Evolutionary conservation across 2,888 invertebrate species (phyloP), one percentile per base, ranked within the genome.

Genomic region (Himalopsyche anomala): DNA sequence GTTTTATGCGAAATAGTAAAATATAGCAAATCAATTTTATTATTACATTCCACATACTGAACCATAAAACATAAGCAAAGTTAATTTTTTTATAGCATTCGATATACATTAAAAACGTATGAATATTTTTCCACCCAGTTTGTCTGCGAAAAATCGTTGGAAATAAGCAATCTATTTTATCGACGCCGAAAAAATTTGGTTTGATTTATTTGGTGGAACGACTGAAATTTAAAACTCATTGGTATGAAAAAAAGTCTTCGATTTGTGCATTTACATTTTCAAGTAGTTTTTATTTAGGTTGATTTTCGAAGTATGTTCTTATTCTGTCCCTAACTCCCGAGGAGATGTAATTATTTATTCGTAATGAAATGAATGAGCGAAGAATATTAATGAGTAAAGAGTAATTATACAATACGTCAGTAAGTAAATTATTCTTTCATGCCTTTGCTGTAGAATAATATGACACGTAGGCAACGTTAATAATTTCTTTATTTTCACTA

Each of bases 141-240:
- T 2, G 38, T 11, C 28, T 5, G 36, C 36, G 38, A 38, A 74
- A 74, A 74, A 74, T 38, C 74, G 19, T 36, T 74, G 38, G 38
- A 74, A 74, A 74, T 74, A 74, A 74, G 74, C 74, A 74, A 74
- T 74, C 74, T 74, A 74, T 74, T 74, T 74, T 74, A 74, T 69
- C 69, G 19, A 74, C 36, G 74, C 12, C 5, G 38, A 74, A 74
- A 28, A 74, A 74, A 74, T 74, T 36, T 38, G 11, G 74, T 38
- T 69, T 74, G 74, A 74, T 74, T 74, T 74, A 74, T 74, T 38
- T 74, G 74, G 74, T 74, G 74, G 38, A 36, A 36, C 36, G 74
- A 74, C 19, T 74, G 74, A 74, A 74, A 74, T 74, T 74, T 38
- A 74, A 74, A 74, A 74, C 74, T 74, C 74, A 74, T 74, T 74